Evolutionary conservation across 2,113 vertebrate species (phyloP).

Genomic region (Lynx canadensis): DNA sequence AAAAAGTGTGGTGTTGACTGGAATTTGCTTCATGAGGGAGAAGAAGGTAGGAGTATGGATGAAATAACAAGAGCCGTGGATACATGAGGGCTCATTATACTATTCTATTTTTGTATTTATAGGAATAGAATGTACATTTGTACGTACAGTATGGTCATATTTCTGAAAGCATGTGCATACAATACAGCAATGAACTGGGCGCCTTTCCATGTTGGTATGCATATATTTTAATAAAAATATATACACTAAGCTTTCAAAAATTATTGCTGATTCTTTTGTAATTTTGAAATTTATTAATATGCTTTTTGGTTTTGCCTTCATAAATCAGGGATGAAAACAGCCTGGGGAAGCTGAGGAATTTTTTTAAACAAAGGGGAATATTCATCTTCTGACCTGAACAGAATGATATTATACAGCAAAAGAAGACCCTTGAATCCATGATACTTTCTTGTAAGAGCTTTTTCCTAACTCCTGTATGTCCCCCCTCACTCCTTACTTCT

Average conservation of each 20-base stretch:
- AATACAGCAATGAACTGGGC: not conserved
- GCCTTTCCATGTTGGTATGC: not conserved
- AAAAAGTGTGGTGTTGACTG: not conserved
- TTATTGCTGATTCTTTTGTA: conserved; percentile 19
- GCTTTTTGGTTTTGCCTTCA: not conserved
- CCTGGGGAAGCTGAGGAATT: not conserved
- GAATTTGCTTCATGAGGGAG: not conserved
- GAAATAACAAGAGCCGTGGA: not conserved
- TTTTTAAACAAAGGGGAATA: not conserved
- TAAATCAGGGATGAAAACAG: not conserved
- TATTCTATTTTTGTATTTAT: not conserved
- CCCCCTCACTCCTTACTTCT: not conserved
- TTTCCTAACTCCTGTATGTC: not conserved
- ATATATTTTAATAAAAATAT: not conserved
- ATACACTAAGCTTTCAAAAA: conserved; percentile 29
- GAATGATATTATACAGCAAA: not conserved
- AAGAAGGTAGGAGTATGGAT: not conserved
- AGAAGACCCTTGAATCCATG: not conserved
- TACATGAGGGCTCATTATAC: not conserved
- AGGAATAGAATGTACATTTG: not conserved
- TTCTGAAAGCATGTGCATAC: conserved; percentile 11
- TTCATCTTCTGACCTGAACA: not conserved
- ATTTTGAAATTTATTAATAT: not conserved
- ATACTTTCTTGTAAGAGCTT: not conserved
- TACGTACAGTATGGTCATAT: not conserved